Evolutionary conservation across 1,140 invertebrate species (phyloP).

Genomic region (Hyposmocoma kahamanoa): DNA sequence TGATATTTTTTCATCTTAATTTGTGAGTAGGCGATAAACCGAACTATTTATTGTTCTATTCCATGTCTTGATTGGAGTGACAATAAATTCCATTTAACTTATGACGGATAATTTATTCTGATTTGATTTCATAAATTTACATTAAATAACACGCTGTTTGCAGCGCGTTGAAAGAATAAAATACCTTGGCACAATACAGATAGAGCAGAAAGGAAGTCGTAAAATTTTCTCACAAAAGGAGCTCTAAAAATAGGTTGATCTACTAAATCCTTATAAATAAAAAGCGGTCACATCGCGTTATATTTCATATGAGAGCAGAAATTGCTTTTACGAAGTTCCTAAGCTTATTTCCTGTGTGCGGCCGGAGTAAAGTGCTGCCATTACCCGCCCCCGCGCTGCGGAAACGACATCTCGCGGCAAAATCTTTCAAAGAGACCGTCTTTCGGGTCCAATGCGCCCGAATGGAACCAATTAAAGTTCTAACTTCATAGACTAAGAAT

Average conservation of each 20-base stretch:
- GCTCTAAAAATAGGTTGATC: constrained; percentile 36
- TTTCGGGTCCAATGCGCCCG: constrained; percentile 50
- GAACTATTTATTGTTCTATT: no score
- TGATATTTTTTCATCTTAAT: no score
- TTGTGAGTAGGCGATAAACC: no score
- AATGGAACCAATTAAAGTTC: constrained; percentile 52
- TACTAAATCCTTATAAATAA: constrained; percentile 66
- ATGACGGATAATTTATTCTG: no score
- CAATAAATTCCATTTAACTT: no score
- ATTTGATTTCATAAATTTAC: no score
- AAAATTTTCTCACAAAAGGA: neutral
- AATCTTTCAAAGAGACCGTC: constrained; percentile 53
- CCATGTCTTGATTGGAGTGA: no score
- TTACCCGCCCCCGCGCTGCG: constrained; percentile 38
- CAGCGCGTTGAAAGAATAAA: no score
- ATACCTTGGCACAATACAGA: no score
- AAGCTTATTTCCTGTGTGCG: constrained; percentile 69
- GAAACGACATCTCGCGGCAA: constrained; percentile 36
- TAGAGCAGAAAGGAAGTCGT: no score
- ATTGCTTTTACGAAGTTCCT: constrained; percentile 71
- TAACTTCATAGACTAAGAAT: constrained; percentile 8
- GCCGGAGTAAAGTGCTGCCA: constrained; percentile 65
- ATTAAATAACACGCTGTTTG: no score
- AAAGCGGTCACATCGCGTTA: constrained; percentile 57
- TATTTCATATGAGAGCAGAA: constrained; percentile 65